These are phyloP conservation scores for Ibycter americanus DNA, from an alignment of 2,797 vertebrate species.

Conservation along the genomic window DNA sequence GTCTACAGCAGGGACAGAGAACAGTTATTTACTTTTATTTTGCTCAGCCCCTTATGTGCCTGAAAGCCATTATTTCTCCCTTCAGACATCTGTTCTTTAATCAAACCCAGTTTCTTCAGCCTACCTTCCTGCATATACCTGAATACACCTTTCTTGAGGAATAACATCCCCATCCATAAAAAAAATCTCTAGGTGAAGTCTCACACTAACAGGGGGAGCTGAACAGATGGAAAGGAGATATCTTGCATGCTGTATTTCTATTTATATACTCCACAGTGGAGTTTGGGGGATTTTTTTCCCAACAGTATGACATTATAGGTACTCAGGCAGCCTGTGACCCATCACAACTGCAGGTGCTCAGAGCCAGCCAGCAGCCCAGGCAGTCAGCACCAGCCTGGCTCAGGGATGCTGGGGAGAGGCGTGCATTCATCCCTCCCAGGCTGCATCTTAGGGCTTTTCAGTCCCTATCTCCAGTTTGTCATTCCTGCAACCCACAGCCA, in stretches of 20 bases:
- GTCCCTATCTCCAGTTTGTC: not conserved
- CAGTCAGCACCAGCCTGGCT: not conserved
- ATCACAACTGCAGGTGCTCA: not conserved
- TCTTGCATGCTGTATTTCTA: not conserved
- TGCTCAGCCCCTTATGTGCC: not conserved
- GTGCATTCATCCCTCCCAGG: not conserved
- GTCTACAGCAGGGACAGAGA: not conserved
- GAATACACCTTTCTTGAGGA: not conserved
- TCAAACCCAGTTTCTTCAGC: not conserved
- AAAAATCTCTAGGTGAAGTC: not conserved
- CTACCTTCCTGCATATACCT: not conserved
- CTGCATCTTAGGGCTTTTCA: not conserved
- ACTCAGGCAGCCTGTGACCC: not conserved
- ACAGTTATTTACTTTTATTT: not conserved
- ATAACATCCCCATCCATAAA: not conserved
- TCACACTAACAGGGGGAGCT: not conserved
- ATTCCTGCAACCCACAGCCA: not conserved
- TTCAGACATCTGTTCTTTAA: not conserved
- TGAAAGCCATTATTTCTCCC: not conserved
- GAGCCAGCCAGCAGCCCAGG: not conserved
- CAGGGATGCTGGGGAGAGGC: not conserved
- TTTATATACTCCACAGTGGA: not conserved
- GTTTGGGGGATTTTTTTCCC: not conserved
- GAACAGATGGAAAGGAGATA: not conserved
- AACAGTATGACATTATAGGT: not conserved